Evolutionary conservation across 2,797 vertebrate genomes (phyloP).

Genomic region (Pelobates cultripes): DNA sequence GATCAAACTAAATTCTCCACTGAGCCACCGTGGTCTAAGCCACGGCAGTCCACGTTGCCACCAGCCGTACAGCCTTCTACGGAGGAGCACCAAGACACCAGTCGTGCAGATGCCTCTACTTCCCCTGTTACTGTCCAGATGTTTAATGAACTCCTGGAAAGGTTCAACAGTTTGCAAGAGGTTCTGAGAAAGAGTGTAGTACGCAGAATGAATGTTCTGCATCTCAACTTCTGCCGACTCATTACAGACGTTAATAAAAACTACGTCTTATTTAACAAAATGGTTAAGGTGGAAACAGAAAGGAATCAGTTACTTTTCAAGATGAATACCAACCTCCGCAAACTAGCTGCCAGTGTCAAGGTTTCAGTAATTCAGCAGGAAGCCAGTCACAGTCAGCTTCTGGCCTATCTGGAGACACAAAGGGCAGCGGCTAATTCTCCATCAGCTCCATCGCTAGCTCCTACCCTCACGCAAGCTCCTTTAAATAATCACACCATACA

Average conservation of each 20-base stretch:
- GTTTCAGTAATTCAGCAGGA: conserved; percentile 16
- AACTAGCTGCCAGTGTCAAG: conserved; percentile 16
- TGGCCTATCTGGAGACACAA: background rate
- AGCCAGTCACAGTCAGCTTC: background rate
- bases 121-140: background rate
- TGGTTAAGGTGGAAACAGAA: conserved; percentile 33
- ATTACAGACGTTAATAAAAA: conserved; percentile 7
- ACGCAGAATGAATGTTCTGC: conserved; percentile 18
- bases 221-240: conserved; percentile 31
- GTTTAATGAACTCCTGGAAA: conserved; percentile 7
- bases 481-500: background rate
- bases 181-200: conserved; percentile 23
- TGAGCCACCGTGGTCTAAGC: background rate
- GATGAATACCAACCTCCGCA: conserved; percentile 33
- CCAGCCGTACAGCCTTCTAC: background rate
- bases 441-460: background rate
- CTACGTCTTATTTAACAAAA: conserved; percentile 10
- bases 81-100: background rate
- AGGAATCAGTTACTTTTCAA: conserved; percentile 20
- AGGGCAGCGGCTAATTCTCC: background rate
- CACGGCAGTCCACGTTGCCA: background rate
- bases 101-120: background rate
- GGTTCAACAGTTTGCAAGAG: conserved; percentile 5
- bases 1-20: background rate
- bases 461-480: background rate